Evolutionary conservation across 2,113 vertebrate species (phyloP).

Genomic region (Lathamus discolor): DNA sequence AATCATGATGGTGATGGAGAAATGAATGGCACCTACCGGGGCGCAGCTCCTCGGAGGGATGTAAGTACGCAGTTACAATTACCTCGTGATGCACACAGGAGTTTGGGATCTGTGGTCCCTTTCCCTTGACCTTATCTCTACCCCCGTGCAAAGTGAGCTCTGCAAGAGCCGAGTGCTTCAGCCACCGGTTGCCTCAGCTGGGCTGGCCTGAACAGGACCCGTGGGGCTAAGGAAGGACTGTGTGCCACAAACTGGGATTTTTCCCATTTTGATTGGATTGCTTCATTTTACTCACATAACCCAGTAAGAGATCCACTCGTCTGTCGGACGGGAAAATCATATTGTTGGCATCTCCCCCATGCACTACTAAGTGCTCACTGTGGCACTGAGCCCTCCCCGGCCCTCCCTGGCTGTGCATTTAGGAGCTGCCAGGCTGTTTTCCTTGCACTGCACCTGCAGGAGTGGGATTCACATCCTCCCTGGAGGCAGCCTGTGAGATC

Average conservation of each 20-base stretch:
- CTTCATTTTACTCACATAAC: neutral
- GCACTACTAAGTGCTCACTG: neutral
- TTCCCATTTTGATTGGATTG: neutral
- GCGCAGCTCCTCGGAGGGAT: neutral
- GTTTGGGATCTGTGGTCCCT: neutral
- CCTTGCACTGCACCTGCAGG: neutral
- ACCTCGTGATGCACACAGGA: accelerated
- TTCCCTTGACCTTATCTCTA: neutral
- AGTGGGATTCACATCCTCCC: neutral
- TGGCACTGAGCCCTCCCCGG: accelerated
- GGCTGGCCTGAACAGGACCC: neutral
- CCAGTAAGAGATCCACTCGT: neutral
- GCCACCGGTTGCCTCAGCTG: neutral
- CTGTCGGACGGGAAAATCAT: neutral
- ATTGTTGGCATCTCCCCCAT: accelerated
- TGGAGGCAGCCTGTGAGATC: neutral
- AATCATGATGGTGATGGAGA: neutral
- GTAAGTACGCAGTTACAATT: neutral
- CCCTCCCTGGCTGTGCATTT: neutral
- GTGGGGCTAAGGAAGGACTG: neutral
- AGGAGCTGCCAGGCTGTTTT: neutral
- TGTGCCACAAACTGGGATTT: neutral
- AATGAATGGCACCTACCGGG: neutral
- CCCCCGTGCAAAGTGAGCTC: neutral
- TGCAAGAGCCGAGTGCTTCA: neutral